Evolutionary conservation across 1,140 invertebrate species (phyloP).

Genomic region (Adoxophyes honmai): DNA sequence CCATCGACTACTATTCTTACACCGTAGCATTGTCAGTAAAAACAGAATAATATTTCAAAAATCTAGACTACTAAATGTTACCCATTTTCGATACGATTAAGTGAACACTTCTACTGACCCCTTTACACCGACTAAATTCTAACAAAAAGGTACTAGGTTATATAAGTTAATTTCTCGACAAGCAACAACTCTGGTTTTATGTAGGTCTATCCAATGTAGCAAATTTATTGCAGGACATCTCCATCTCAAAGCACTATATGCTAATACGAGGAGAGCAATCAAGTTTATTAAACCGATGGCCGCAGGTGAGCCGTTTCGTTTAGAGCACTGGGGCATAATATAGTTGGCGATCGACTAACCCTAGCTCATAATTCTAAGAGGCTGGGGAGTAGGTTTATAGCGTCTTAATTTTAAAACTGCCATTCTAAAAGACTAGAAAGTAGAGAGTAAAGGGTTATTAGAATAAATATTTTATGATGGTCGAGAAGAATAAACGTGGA

Average conservation of each 20-base stretch:
- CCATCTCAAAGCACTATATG: conserved; percentile 34
- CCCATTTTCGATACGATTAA: too few relatives aligned
- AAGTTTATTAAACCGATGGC: conserved; percentile 26
- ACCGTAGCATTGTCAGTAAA: too few relatives aligned
- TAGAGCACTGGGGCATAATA: background rate
- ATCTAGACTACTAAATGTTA: too few relatives aligned
- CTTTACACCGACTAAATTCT: background rate
- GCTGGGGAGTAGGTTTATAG: background rate
- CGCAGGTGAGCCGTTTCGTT: conserved; percentile 18
- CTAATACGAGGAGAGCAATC: conserved; percentile 28
- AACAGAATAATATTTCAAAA: too few relatives aligned
- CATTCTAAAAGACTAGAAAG: too few relatives aligned
- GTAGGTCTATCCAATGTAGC: conserved; percentile 23
- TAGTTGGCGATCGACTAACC: background rate
- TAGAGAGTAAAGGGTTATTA: too few relatives aligned
- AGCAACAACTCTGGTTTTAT: conserved; percentile 13
- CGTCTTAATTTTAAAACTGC: too few relatives aligned
- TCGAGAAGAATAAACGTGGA: too few relatives aligned
- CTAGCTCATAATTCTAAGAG: background rate
- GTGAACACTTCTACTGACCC: too few relatives aligned
- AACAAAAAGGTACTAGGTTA: background rate
- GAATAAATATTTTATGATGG: too few relatives aligned
- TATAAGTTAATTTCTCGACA: background rate
- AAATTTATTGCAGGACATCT: conserved; percentile 39
- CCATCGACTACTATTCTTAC: too few relatives aligned